phyloP scores from a whole-genome alignment of 2,113 vertebrate species.

The Megaptera novaeangliae region DNA sequence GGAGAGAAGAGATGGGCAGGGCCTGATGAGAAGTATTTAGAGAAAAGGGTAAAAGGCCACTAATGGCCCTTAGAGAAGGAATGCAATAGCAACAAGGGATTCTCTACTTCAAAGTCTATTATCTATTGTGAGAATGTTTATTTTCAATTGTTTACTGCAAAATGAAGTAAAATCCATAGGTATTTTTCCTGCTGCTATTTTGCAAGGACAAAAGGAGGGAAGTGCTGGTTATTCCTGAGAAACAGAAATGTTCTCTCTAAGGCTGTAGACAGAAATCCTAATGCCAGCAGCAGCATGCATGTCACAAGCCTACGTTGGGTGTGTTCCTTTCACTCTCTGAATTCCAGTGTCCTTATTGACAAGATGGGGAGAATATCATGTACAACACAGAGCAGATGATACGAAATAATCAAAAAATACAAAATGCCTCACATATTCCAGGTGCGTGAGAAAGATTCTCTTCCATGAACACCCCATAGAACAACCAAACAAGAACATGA shows the following conservation, averaged over 20 bases:
- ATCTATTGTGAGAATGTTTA: neutral
- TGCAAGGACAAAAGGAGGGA: neutral
- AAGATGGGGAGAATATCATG: neutral
- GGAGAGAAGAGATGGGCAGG: neutral
- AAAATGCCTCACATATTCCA: neutral
- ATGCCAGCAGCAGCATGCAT: neutral
- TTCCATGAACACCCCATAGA: neutral
- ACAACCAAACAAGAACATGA: neutral
- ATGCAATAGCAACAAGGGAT: neutral
- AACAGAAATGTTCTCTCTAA: neutral
- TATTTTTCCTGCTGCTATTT: neutral
- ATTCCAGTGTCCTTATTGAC: neutral
- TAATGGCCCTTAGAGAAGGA: neutral
- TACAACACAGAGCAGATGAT: neutral
- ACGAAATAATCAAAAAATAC: neutral
- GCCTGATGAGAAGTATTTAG: neutral
- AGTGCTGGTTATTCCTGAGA: neutral
- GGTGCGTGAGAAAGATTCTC: neutral
- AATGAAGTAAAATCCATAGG: neutral
- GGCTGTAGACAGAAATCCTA: neutral
- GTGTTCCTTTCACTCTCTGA: neutral
- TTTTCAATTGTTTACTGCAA: neutral
- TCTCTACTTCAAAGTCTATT: neutral
- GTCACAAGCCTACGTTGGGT: neutral
- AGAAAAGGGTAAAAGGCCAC: neutral